Percentiles rank a stretch among this genome's conserved stretches.
phyloP scores from a whole-genome alignment of 1,140 invertebrate species.

The Oncopeltus fasciatus region DNA sequence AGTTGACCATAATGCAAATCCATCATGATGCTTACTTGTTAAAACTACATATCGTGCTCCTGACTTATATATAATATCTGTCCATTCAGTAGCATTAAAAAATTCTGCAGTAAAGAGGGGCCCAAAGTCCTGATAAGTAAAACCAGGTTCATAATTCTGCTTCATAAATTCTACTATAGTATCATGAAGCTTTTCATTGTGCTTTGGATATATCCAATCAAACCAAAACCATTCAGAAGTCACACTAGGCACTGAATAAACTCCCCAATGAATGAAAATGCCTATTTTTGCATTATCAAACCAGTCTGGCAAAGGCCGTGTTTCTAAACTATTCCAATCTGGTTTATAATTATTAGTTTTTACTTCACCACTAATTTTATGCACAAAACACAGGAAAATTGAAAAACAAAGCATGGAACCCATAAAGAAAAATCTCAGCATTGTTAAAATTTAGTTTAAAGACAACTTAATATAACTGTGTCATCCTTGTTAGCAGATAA shows the following conservation, averaged over 20 bases:
- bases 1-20: slow-evolving; percentile 79
- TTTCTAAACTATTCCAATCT: slow-evolving; percentile 72
- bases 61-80: slow-evolving; percentile 51
- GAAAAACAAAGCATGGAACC: too few species aligned
- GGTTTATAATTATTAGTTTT: slow-evolving; percentile 35
- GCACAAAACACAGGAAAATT: too few species aligned
- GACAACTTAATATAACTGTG: too few species aligned
- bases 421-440: too few species aligned
- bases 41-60: slow-evolving; percentile 79
- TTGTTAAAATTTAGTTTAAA: too few species aligned
- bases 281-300: slow-evolving; percentile 82
- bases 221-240: slow-evolving; percentile 80
- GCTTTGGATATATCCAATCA: slow-evolving; percentile 40
- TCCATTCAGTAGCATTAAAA: slow-evolving; percentile 64
- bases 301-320: slow-evolving; percentile 67
- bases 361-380: neutral
- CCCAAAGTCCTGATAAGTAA: slow-evolving; percentile 77
- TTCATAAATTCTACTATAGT: slow-evolving; percentile 49
- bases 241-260: slow-evolving; percentile 77
- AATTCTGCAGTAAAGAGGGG: slow-evolving; percentile 67
- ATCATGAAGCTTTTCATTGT: neutral
- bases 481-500: too few species aligned
- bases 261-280: slow-evolving; percentile 90
- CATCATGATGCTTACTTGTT: slow-evolving; percentile 90
- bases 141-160: slow-evolving; percentile 57